These are phyloP conservation scores for Eupelmus urozonus DNA, from an alignment of 2,888 invertebrate genomes.

Conservation along the genomic window DNA sequence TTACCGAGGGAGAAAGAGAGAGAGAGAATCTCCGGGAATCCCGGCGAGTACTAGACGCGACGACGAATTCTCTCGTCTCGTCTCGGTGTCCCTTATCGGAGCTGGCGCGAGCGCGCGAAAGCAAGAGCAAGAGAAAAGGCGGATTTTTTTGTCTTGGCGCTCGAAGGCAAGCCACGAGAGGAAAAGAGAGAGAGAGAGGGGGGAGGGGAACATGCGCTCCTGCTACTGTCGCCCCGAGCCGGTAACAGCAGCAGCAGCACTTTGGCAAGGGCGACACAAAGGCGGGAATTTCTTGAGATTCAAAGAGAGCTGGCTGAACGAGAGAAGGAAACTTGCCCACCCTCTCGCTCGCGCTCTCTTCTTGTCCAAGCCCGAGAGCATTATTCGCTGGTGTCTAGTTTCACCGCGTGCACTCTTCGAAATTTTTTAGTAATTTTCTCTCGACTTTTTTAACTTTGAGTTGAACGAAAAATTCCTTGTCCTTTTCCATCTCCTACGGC, in stretches of 20 bases:
- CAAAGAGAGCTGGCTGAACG: conserved; percentile 68
- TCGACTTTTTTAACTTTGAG: background rate
- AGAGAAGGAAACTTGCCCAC: conserved; percentile 27
- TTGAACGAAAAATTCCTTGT: no score
- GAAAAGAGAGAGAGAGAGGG: conserved; percentile 6
- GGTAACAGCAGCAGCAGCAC: conserved; percentile 71
- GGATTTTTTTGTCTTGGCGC: conserved; percentile 30
- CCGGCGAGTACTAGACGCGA: background rate
- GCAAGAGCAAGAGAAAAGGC: background rate
- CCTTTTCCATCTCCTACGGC: no score
- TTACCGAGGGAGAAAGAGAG: background rate
- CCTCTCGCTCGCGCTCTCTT: conserved; percentile 59
- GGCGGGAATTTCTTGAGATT: conserved; percentile 72
- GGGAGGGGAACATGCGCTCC: background rate
- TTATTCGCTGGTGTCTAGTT: conserved; percentile 39
- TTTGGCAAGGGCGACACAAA: conserved; percentile 72
- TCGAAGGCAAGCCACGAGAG: conserved; percentile 9
- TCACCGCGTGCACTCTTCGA: conserved; percentile 29
- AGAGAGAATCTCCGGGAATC: conserved; percentile 3
- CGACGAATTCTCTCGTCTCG: conserved; percentile 20
- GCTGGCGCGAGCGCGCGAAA: conserved; percentile 27
- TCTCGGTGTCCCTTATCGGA: conserved; percentile 18
- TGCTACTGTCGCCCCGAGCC: conserved; percentile 66
- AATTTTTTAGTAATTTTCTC: conserved; percentile 26
- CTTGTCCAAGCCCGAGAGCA: conserved; percentile 24